phyloP scores from a whole-genome alignment of 2,888 invertebrate species.

The Maniola hyperantus region DNA sequence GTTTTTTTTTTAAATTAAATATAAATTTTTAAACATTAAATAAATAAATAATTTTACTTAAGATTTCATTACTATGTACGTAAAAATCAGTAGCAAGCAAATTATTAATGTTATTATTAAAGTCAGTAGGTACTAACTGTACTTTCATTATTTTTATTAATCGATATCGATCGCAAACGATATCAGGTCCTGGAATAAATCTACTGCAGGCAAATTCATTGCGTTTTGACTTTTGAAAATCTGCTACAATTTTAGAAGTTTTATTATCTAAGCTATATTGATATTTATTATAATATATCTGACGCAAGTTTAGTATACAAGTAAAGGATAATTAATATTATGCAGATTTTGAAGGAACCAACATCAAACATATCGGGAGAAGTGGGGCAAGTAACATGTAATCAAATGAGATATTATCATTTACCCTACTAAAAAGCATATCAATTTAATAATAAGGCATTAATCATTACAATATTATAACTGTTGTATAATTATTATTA shows the following conservation, averaged over 20 bases:
- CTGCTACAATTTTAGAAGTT: constrained; percentile 19
- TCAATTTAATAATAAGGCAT: constrained; percentile 63
- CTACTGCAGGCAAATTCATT: background rate
- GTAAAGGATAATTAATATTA: background rate
- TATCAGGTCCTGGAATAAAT: too few relatives aligned
- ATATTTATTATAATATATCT: constrained; percentile 48
- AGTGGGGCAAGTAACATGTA: constrained; percentile 42
- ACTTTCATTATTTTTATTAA: too few relatives aligned
- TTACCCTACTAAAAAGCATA: constrained; percentile 62
- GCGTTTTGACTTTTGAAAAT: constrained; percentile 24
- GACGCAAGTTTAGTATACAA: constrained; percentile 64
- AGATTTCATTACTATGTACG: too few relatives aligned
- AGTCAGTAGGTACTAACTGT: too few relatives aligned
- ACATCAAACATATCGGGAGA: constrained; percentile 64
- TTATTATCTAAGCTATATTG: constrained; percentile 22
- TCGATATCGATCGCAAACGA: too few relatives aligned
- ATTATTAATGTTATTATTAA: too few relatives aligned
- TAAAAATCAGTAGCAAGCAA: too few relatives aligned
- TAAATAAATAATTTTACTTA: too few relatives aligned
- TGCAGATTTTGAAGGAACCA: constrained; percentile 53
- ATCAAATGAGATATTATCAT: constrained; percentile 15
- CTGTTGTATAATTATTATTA: constrained; percentile 29
- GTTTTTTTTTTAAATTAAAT: too few relatives aligned
- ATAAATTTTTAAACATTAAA: too few relatives aligned
- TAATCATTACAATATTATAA: constrained; percentile 30